These are phyloP conservation scores for Drosophila testacea DNA, from an alignment of 2,888 invertebrate genomes.

Conservation along the genomic window DNA sequence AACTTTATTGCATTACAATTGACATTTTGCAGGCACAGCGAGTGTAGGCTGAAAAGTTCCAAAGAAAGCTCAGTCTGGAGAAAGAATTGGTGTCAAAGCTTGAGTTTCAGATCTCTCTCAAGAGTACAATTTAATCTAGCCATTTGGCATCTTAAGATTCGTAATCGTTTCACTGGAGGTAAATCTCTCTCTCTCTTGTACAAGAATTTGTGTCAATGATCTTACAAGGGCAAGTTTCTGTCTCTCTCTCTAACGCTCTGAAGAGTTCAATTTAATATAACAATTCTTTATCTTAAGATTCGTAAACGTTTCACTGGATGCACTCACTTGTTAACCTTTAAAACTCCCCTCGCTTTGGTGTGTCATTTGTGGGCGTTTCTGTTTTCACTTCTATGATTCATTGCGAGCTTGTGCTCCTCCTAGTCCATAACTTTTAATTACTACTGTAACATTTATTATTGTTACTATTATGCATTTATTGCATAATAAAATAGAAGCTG, in stretches of 20 bases:
- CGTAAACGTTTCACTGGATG: constrained; percentile 5
- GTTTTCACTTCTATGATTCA: constrained; percentile 25
- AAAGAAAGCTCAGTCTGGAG: background rate
- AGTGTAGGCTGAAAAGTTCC: constrained; percentile 7
- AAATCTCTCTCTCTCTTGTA: no score
- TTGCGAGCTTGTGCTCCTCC: constrained; percentile 15
- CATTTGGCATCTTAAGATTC: background rate
- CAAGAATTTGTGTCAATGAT: no score
- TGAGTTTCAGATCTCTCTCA: background rate
- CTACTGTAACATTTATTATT: constrained; percentile 29
- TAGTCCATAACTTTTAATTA: constrained; percentile 40
- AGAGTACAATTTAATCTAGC: background rate
- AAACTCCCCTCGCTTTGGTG: constrained; percentile 6
- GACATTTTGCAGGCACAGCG: background rate
- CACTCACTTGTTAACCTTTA: background rate
- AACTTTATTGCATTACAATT: constrained; percentile 27
- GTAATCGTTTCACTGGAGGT: constrained; percentile 4
- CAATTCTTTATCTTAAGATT: background rate
- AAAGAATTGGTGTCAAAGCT: background rate
- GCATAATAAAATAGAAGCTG: constrained; percentile 8
- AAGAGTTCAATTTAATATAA: background rate
- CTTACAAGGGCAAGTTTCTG: no score
- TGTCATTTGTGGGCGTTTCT: constrained; percentile 19
- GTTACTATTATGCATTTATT: constrained; percentile 15
- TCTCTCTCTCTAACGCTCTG: background rate